Evolutionary conservation across 2,797 vertebrate genomes (phyloP).

Genomic region (Delichon dasypus): DNA sequence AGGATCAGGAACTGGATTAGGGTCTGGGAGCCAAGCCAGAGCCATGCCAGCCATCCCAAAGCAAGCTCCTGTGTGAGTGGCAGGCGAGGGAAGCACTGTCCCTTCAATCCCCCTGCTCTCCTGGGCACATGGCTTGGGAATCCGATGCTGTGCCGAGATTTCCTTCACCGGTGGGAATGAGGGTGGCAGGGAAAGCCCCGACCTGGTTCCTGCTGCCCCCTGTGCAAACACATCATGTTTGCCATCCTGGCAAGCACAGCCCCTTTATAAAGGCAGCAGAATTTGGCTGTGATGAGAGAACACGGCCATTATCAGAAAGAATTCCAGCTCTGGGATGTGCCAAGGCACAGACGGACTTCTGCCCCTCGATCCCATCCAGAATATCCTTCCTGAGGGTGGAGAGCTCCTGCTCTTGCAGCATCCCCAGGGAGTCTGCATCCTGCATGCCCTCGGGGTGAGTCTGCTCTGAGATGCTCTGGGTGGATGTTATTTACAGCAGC

Average conservation of each 20-base stretch:
- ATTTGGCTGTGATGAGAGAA: background rate
- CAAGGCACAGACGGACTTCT: background rate
- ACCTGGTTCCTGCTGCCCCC: background rate
- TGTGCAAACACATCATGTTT: background rate
- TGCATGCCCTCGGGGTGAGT: background rate
- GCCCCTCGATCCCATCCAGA: background rate
- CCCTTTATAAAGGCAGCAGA: background rate
- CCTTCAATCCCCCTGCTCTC: fast-evolving
- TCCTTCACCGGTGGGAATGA: background rate
- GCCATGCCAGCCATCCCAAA: background rate
- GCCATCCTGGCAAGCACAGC: background rate
- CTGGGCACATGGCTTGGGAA: fast-evolving
- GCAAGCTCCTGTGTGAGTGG: background rate
- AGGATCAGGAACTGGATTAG: fast-evolving
- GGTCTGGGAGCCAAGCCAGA: background rate
- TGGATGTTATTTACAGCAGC: background rate
- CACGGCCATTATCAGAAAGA: fast-evolving
- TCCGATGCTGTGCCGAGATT: fast-evolving
- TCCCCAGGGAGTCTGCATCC: background rate
- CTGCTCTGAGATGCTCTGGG: background rate
- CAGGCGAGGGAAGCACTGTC: background rate
- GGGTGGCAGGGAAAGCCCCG: background rate
- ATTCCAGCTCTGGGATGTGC: background rate
- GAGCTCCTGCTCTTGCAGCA: background rate
- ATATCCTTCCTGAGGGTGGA: background rate